phyloP scores from a whole-genome alignment of 23 tunicate genomes.

The Botrylloides violaceus region DNA sequence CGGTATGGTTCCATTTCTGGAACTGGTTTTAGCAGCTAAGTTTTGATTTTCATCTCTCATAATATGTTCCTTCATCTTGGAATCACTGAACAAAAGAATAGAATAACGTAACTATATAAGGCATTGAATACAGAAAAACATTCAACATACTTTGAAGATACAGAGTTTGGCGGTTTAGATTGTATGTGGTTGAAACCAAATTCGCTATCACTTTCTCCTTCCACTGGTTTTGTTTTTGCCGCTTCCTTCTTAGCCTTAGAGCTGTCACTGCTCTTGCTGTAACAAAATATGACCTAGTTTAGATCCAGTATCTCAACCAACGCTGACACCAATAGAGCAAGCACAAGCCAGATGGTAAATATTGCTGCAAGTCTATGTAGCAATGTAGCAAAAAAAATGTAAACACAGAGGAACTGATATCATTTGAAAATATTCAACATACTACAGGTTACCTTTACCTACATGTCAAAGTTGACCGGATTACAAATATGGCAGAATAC shows the following conservation, averaged over 20 bases:
- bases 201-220: constrained; percentile 13
- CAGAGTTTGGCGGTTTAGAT: neutral
- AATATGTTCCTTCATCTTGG: neutral
- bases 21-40: neutral
- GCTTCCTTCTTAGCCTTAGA: constrained; percentile 10
- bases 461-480: too few relatives aligned
- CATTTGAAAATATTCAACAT: too few relatives aligned
- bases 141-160: neutral
- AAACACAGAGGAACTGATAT: too few relatives aligned
- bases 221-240: neutral
- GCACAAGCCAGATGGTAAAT: too few relatives aligned
- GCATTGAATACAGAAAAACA: neutral
- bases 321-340: too few relatives aligned
- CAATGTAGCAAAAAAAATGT: too few relatives aligned
- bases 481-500: too few relatives aligned
- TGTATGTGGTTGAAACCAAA: constrained; percentile 17
- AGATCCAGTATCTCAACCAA: too few relatives aligned
- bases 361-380: too few relatives aligned
- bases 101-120: neutral
- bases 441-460: too few relatives aligned
- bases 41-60: neutral
- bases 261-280: constrained; percentile 8
- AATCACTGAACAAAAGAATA: neutral
- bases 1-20: neutral
- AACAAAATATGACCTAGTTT: too few relatives aligned